Percentiles rank a stretch among this genome's conserved stretches.
Conservation (phyloP, 2,113 vertebrate genomes). For the Peromyscus leucopus region DNA sequence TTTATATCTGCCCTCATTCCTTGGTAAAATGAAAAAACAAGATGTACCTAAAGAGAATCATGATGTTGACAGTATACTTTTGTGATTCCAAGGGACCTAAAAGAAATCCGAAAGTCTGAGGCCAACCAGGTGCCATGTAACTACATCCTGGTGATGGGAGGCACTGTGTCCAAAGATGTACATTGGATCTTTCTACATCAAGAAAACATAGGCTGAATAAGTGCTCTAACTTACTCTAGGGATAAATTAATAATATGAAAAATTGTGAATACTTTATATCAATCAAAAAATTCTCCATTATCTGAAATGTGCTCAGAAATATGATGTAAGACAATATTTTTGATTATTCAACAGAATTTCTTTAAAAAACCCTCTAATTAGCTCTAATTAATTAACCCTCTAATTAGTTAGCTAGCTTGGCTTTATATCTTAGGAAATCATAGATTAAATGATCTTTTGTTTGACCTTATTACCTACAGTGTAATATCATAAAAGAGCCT, state of each 20-base stretch:
- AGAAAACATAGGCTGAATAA: slow-evolving; percentile 13
- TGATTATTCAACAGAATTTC: background rate
- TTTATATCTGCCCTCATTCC: background rate
- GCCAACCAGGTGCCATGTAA: background rate
- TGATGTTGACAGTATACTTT: background rate
- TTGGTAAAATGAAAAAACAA: background rate
- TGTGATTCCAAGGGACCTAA: background rate
- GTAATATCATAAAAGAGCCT: slow-evolving; percentile 38
- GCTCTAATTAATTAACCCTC: too few species aligned
- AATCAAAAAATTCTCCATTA: background rate
- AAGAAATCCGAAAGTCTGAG: slow-evolving; percentile 21
- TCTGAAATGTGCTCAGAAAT: background rate
- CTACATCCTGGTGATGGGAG: background rate
- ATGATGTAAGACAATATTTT: background rate
- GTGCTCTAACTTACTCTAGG: background rate
- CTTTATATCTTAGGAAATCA: slow-evolving; percentile 11
- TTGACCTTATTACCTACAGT: slow-evolving; percentile 66
- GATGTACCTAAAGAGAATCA: background rate
- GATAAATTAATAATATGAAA: background rate
- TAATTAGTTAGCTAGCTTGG: background rate
- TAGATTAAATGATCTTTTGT: slow-evolving; percentile 44
- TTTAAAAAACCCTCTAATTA: background rate
- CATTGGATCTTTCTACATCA: slow-evolving; percentile 12
- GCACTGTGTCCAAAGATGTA: background rate
- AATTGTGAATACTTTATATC: background rate